These are phyloP conservation scores for Dasyornis broadbenti DNA, from an alignment of 2,113 vertebrate species.

Conservation along the genomic window DNA sequence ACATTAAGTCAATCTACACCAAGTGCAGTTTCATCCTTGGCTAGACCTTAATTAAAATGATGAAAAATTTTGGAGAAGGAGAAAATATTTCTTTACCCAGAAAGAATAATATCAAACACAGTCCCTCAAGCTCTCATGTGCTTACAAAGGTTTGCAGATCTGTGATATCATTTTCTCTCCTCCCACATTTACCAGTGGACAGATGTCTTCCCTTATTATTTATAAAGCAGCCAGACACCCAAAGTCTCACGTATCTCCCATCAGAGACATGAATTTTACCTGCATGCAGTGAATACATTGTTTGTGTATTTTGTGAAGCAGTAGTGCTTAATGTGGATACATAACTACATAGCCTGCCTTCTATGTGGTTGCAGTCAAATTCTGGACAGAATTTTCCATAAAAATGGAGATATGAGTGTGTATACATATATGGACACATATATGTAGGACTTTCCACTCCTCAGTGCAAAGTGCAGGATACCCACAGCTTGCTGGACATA, in stretches of 20 bases:
- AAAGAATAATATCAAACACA: neutral
- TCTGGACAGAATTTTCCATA: neutral
- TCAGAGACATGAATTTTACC: neutral
- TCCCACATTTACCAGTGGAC: neutral
- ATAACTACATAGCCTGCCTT: neutral
- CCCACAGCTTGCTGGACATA: neutral
- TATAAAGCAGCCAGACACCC: neutral
- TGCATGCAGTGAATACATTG: accelerated
- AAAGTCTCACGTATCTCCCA: neutral
- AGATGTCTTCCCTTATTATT: conserved; percentile 20
- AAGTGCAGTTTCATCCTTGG: neutral
- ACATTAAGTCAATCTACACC: neutral
- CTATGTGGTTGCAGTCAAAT: neutral
- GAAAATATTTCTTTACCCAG: neutral
- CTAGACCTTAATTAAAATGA: neutral
- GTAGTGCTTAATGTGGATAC: neutral
- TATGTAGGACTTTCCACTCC: neutral
- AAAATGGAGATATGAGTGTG: neutral
- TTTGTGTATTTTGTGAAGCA: neutral
- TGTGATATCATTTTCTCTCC: neutral
- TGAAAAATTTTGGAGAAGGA: neutral
- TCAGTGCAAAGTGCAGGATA: neutral
- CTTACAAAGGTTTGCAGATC: neutral
- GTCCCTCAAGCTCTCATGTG: neutral
- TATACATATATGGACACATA: too few relatives aligned